Conservation (phyloP, 2,888 invertebrate genomes). For the Lasius platythorax region DNA sequence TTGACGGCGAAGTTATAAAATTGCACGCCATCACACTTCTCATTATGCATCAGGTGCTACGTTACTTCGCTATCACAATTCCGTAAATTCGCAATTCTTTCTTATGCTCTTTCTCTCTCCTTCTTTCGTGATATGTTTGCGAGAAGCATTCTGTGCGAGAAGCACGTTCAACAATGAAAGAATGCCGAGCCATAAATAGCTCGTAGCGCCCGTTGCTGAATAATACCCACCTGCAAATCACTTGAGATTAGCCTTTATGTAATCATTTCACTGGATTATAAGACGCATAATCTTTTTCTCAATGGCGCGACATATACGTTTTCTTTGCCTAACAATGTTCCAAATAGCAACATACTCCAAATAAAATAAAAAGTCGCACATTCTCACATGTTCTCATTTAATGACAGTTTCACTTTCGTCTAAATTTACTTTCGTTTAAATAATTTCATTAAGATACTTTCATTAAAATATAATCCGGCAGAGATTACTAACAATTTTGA, state of each 20-base stretch:
- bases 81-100: not conserved
- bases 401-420: not conserved
- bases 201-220: slow-evolving; percentile 23
- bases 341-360: not conserved
- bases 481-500: not conserved
- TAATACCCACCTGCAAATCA: slow-evolving; percentile 21
- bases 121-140: not conserved
- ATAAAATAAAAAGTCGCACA: not conserved
- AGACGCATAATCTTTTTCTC: slow-evolving; percentile 22
- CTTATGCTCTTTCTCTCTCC: not conserved
- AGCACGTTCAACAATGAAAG: not conserved
- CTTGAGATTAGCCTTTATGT: slow-evolving; percentile 32
- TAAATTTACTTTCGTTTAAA: not conserved
- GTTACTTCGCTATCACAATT: slow-evolving; percentile 56
- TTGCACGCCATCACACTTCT: slow-evolving; percentile 37
- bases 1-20: slow-evolving; percentile 27
- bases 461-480: not conserved
- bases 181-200: slow-evolving; percentile 21
- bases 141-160: slow-evolving; percentile 7
- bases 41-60: slow-evolving; percentile 59
- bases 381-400: not conserved
- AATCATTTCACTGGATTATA: slow-evolving; percentile 23
- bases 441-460: not conserved
- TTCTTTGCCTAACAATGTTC: not conserved
- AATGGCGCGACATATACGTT: not conserved